phyloP scores from a whole-genome alignment of 2,888 invertebrate species.

The Limnephilus lunatus region DNA sequence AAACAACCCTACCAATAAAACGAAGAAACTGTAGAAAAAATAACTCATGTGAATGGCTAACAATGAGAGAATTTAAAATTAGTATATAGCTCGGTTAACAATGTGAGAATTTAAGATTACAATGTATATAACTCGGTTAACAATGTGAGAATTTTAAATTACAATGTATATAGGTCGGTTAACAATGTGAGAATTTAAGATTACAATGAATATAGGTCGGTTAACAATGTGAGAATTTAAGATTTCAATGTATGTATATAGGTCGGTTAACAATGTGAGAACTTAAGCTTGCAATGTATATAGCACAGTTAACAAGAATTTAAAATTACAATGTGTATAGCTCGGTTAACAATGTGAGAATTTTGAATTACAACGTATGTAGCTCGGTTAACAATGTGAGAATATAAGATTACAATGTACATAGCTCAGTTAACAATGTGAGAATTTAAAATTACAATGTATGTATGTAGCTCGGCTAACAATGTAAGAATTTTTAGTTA shows the following conservation, averaged over 20 bases:
- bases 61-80: too few relatives aligned
- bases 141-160: too few relatives aligned
- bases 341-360: not conserved
- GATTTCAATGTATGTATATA: not conserved
- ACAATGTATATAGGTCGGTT: too few relatives aligned
- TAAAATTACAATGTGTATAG: not conserved
- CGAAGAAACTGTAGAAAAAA: not conserved
- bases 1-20: conserved; percentile 15
- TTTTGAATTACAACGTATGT: too few relatives aligned
- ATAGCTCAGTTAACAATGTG: too few relatives aligned
- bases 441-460: not conserved
- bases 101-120: too few relatives aligned
- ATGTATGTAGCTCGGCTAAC: not conserved
- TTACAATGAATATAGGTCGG: too few relatives aligned
- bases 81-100: too few relatives aligned
- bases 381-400: too few relatives aligned
- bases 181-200: too few relatives aligned
- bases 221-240: not conserved
- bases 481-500: not conserved
- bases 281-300: not conserved
- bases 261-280: too few relatives aligned
- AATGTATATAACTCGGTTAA: too few relatives aligned
- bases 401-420: not conserved
- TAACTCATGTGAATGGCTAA: not conserved
- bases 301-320: not conserved